Percentiles rank a stretch among this genome's conserved stretches.
Conservation (phyloP, 2,113 vertebrate genomes). For the Numenius arquata region DNA sequence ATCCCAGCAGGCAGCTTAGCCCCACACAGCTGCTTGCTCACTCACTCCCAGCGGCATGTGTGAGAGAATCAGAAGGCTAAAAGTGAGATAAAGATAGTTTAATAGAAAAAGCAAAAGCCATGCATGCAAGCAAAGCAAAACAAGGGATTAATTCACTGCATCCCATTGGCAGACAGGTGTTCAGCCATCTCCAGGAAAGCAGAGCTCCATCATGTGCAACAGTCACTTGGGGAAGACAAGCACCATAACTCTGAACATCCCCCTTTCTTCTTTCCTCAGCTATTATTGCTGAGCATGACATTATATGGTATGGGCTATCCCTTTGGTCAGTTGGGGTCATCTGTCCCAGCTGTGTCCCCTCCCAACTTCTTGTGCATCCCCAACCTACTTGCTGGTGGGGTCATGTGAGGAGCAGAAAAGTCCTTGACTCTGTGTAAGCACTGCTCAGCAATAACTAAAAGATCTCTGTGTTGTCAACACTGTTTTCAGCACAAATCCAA, state of each 20-base stretch:
- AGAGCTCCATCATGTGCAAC: accelerated
- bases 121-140: neutral
- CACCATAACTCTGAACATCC: accelerated
- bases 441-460: neutral
- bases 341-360: neutral
- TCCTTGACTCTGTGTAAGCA: neutral
- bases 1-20: neutral
- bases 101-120: neutral
- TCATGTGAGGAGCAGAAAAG: neutral
- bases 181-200: neutral
- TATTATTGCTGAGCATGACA: neutral
- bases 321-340: neutral
- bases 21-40: neutral
- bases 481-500: neutral
- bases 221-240: neutral
- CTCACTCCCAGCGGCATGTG: neutral
- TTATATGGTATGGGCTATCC: neutral
- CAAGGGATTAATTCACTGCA: neutral
- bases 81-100: neutral
- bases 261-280: neutral
- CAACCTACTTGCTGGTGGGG: too few relatives aligned
- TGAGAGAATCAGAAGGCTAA: neutral
- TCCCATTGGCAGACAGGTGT: neutral
- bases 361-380: neutral
- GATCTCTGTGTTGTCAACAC: neutral